Evolutionary conservation across 2,113 vertebrate species (phyloP), one percentile per base, ranked within the genome.

Genomic region (Cochlearius cochlearius): DNA sequence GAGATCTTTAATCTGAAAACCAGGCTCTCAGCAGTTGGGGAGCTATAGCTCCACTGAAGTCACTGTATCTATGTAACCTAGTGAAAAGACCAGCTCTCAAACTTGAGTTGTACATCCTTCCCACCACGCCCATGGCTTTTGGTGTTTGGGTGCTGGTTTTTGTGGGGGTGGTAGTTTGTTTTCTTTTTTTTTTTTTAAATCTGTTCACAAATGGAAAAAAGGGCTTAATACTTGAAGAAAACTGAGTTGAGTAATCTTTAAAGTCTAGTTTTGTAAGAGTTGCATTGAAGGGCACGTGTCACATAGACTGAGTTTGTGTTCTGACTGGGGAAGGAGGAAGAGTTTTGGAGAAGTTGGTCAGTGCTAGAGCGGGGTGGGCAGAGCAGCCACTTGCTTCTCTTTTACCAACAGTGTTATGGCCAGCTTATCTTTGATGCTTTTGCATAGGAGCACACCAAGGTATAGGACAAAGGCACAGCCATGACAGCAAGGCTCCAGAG

Each of bases 101-200:
- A 22, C 47, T n/a, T 1, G 5, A 89, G 30, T 2, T 68, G 32
- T 21, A 71, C 13, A 43, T 36, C 78, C 49, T 78, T 76, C 30
- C 56, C 53, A 64, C 19, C 43, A 50, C 0, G 0, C 5, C 43
- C 16, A n/a, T 3, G 9, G 36, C 10, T 58, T 41, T 47, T 32
- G 39, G 12, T 19, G 9, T 16, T 75, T 27, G 23, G 12, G n/a
- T n/a, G n/a, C n/a, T n/a, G 45, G 19, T 15, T 34, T 38, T 39
- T 60, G 34, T 41, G 5, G 58, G 1, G 27, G 49, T 15, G 27
- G 73, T 25, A n/a, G 16, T 38, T 22, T 10, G 10, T 12, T 41
- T 39, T 62, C 18, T 26, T 12, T 39, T 30, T 22, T 29, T 36
- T 30, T 77, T 25, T 25, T n/a, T 14, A 56, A 58, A 82, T 15